Evolutionary conservation across 1,140 invertebrate species (phyloP).

Genomic region (Drosophila chauvacae): DNA sequence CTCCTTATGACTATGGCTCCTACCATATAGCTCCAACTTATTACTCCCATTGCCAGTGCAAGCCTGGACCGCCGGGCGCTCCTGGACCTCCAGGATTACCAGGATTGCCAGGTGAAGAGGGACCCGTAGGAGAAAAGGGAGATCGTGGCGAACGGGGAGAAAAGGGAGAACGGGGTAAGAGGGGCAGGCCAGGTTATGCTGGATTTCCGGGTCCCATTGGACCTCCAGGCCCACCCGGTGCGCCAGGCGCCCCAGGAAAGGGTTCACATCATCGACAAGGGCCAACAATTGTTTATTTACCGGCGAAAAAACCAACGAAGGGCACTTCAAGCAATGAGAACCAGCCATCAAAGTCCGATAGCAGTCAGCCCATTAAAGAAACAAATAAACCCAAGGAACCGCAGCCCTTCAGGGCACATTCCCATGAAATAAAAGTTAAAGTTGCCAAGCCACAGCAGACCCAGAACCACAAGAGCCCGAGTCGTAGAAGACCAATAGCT

Average conservation of each 20-base stretch:
- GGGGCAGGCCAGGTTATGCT: slow-evolving; percentile 14
- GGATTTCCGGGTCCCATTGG: slow-evolving; percentile 33
- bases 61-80: slow-evolving; percentile 30
- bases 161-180: slow-evolving; percentile 18
- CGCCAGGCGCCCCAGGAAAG: slow-evolving; percentile 1
- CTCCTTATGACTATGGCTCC: slow-evolving; percentile 1
- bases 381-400: slow-evolving; percentile 9
- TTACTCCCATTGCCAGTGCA: slow-evolving; percentile 22
- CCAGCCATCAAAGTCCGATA: slow-evolving; percentile 3
- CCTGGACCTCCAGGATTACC: slow-evolving; percentile 27
- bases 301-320: slow-evolving; percentile 9
- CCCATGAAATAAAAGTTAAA: slow-evolving; percentile 1
- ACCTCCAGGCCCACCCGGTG: slow-evolving; percentile 4
- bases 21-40: neutral
- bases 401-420: slow-evolving; percentile 4
- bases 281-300: slow-evolving; percentile 20
- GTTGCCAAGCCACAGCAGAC: slow-evolving; percentile 2
- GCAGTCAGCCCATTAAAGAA: neutral
- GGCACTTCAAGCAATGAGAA: neutral
- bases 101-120: slow-evolving; percentile 26
- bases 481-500: slow-evolving; percentile 1
- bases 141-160: slow-evolving; percentile 29
- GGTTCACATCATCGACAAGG: neutral
- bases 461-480: slow-evolving; percentile 29
- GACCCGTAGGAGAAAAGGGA: slow-evolving; percentile 21